These are phyloP conservation scores for Scelioninae gen. 1 DNA, from an alignment of 2,888 invertebrate species.

Conservation along the genomic window DNA sequence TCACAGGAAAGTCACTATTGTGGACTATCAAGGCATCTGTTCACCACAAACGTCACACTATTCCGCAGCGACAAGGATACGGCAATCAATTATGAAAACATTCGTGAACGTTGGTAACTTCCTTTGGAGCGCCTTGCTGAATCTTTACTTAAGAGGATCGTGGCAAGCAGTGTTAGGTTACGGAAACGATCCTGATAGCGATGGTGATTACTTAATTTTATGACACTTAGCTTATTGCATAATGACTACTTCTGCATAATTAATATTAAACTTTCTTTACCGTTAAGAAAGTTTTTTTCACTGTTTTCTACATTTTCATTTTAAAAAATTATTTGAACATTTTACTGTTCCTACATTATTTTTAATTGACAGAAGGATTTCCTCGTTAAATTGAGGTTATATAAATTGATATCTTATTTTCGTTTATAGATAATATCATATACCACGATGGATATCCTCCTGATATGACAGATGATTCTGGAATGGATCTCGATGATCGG, in stretches of 20 bases:
- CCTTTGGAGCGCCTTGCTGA: constrained; percentile 77
- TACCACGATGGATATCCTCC: constrained; percentile 79
- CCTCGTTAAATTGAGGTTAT: too few species aligned
- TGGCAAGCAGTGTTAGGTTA: constrained; percentile 78
- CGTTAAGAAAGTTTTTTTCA: not conserved
- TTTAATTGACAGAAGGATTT: too few species aligned
- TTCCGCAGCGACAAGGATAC: constrained; percentile 83
- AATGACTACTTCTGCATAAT: not conserved
- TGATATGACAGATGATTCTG: constrained; percentile 84
- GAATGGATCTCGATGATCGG: constrained; percentile 79
- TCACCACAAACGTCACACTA: constrained; percentile 84
- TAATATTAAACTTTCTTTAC: too few species aligned
- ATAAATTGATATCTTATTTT: not conserved
- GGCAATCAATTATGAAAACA: constrained; percentile 76
- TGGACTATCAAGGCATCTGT: constrained; percentile 95
- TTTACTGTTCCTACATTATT: too few species aligned
- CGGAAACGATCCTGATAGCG: constrained; percentile 74
- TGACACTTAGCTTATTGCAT: constrained; percentile 19
- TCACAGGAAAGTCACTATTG: constrained; percentile 90
- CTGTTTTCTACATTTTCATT: not conserved
- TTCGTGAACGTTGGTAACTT: constrained; percentile 75
- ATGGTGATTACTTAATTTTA: constrained; percentile 67
- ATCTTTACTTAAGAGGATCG: constrained; percentile 80
- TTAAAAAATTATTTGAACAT: too few species aligned
- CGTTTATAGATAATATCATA: constrained; percentile 76